These are phyloP conservation scores for Gavia stellata DNA, from an alignment of 2,113 vertebrate species.

Conservation along the genomic window DNA sequence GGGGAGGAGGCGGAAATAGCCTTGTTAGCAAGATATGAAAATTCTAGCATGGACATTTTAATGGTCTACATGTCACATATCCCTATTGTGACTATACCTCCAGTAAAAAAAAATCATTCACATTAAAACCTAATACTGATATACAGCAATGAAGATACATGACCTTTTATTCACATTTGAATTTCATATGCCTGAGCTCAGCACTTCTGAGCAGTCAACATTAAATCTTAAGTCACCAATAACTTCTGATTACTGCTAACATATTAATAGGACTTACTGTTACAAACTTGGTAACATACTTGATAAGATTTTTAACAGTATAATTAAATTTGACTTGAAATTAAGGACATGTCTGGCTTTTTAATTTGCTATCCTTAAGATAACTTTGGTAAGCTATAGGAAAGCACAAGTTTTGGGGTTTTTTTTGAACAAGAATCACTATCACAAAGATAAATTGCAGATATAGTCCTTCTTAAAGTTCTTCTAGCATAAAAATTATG, in stretches of 20 bases:
- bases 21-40: not conserved
- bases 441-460: not conserved
- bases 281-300: not conserved
- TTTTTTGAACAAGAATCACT: not conserved
- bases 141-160: not conserved
- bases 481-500: not conserved
- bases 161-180: not conserved
- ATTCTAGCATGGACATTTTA: not conserved
- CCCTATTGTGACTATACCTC: not conserved
- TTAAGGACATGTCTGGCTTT: not conserved
- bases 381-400: not conserved
- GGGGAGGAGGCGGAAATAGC: no score
- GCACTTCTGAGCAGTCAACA: not conserved
- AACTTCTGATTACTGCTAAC: not conserved
- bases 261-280: not conserved
- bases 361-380: not conserved
- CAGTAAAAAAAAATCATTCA: not conserved
- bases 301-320: not conserved
- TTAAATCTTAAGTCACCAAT: not conserved
- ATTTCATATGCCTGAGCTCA: not conserved
- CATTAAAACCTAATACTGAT: not conserved
- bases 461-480: not conserved
- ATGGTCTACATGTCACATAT: not conserved
- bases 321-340: not conserved
- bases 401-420: not conserved